Base-by-base conservation (phyloP, 2,797 vertebrate genomes). In the Thalassophryne amazonica region DNA sequence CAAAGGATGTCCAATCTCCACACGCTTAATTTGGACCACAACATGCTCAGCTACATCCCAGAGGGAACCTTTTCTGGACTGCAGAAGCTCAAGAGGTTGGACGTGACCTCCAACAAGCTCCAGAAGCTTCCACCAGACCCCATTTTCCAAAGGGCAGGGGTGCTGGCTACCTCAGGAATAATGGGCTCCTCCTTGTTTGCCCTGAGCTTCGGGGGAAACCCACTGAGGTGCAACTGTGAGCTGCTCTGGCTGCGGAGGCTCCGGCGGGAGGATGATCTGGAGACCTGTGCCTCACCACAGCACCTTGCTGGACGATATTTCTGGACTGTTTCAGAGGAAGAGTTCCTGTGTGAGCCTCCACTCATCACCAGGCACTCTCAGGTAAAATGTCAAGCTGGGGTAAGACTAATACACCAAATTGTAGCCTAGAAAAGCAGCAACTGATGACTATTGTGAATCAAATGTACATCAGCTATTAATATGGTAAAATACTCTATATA, bases 81-180 rank as follows among this genome's bases (percentile, higher is more conserved):
- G 56, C 94, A 96, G 86, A 99, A 99, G 89, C 94, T 99, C 63
- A 99, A 96, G 78, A 90, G 97, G 48, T 85, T 99, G 75, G 97
- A 99, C 0, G 96, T 99, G 62, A 99, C 96, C 0, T 99, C 97
- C 37, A 99, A 99, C 81, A 99, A 99, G 80, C 88, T 99, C 41
- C 95, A 98, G 83, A 99, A 99, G 88, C 93, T 99, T 19, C 97
- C 97, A 0, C 96, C 97, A 9, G 97, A 99, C 35, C 96, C 96
- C 1, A 91, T 99, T 55, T 99, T 99, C 82, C 95, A 96, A 81
- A 86, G 95, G 42, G 97, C 96, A 1, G 96, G 96, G 53, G 95
- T 96, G 41, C 73, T 99, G 58, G 96, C 94, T 73, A 98, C 94
- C 45, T 98, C 96, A 19, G 96, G 94, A 53, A 93, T 92, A 64